phyloP scores from a whole-genome alignment of 2,888 invertebrate species.

The Limulus polyphemus region DNA sequence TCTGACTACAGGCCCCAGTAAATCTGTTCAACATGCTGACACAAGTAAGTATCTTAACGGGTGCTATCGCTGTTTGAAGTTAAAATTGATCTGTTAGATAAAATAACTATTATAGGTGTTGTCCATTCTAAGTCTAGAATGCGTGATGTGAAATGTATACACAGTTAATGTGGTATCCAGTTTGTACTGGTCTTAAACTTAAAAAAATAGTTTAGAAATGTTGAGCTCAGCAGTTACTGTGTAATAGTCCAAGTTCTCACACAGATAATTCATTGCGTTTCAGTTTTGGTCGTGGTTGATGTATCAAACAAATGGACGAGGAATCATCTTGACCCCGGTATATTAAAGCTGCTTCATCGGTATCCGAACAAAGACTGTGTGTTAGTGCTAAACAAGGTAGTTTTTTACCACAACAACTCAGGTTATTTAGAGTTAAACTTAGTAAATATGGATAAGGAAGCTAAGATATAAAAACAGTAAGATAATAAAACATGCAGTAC shows the following conservation, averaged over 20 bases:
- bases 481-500: no score
- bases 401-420: not conserved
- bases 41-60: conserved; percentile 38
- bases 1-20: conserved; percentile 49
- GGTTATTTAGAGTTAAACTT: no score
- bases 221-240: conserved; percentile 13
- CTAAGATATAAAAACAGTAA: no score
- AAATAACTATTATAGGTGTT: no score
- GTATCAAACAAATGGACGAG: conserved; percentile 56
- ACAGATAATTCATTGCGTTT: not conserved
- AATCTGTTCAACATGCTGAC: conserved; percentile 50
- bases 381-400: conserved; percentile 78
- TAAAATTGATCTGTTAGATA: no score
- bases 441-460: no score
- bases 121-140: no score
- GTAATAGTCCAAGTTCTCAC: not conserved
- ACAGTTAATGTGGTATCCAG: no score
- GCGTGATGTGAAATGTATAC: no score
- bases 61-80: no score
- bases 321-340: conserved; percentile 52
- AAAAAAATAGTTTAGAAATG: not conserved
- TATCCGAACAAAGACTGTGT: conserved; percentile 46
- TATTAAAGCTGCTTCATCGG: conserved; percentile 53
- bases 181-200: not conserved
- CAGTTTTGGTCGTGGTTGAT: conserved; percentile 72